These are phyloP conservation scores for Ariolimax columbianus DNA, from an alignment of 2,888 invertebrate genomes.

Conservation along the genomic window DNA sequence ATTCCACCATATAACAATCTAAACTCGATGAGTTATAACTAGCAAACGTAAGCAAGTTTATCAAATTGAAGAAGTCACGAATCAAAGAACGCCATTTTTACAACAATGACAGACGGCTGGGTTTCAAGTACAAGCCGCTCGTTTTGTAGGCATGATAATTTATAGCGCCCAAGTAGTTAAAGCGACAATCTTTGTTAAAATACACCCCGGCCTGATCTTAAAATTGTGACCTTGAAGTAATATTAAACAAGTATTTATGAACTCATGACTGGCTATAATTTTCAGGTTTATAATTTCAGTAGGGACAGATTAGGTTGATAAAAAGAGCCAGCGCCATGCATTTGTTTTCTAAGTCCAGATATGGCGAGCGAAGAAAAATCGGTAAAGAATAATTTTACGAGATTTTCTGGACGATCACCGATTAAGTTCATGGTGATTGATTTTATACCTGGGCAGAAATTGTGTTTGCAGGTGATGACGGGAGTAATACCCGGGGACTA, in stretches of 20 bases:
- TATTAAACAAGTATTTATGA: conserved; percentile 14
- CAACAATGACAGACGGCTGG: background rate
- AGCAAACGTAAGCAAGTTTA: background rate
- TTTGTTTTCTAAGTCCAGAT: conserved; percentile 29
- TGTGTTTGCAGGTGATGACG: conserved; percentile 12
- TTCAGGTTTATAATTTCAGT: conserved; percentile 16
- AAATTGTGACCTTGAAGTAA: background rate
- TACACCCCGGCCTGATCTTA: background rate
- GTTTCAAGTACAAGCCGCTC: background rate
- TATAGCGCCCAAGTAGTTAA: conserved; percentile 19
- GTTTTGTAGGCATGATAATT: background rate
- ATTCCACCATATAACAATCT: background rate
- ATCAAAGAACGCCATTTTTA: background rate
- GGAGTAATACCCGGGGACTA: background rate
- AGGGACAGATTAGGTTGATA: background rate
- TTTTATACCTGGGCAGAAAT: background rate
- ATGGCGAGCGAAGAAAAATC: conserved; percentile 19
- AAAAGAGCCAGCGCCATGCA: background rate
- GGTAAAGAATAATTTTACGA: conserved; percentile 32
- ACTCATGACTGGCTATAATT: background rate
- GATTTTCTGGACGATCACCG: background rate
- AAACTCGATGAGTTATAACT: background rate
- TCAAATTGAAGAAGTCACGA: background rate
- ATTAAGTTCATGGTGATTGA: conserved; percentile 17
- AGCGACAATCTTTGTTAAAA: background rate